Evolutionary conservation across 2,888 invertebrate genomes (phyloP), one percentile per base, ranked within the genome.

Genomic region (Euspilapteryx auroguttella): DNA sequence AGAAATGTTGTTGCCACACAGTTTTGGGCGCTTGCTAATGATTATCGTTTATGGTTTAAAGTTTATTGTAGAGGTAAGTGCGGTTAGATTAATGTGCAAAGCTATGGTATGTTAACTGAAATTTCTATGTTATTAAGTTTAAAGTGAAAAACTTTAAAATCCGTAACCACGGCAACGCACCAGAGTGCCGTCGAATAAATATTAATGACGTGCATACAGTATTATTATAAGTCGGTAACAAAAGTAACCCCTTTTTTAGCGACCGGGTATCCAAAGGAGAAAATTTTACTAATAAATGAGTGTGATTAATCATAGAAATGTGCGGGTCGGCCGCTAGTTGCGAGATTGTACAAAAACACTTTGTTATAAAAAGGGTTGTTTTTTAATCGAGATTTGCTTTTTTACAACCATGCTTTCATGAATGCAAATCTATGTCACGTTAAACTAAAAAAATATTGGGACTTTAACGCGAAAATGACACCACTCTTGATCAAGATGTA

Each of bases 251-350:
- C 63, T 63, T 63, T 56, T 63, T 52, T 51, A 23, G 48, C 47
- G 58, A 44, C 38, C 43, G 45, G 47, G 44, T 47, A 54, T 52
- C 46, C 51, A 47, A 17, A 45, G 41, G 45, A 45, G 47, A 51
- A 28, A 50, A 63, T 64, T 66, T 61, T 52, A 63, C 63, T 73
- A 71, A 73, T 73, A 73, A 69, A 71, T 73, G 68, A 55, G 53
- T 55, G 56, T 61, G 65, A 73, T 73, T 73, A 73, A 73, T 71
- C 73, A 69, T 55, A 52, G 42, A 54, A 52, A 57, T 62, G 57
- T 17, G 17, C 8, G 17, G 17, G 17, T 17, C 17, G 5, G 17
- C 17, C 5, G 5, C 12, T 14, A 12, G 17, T 8, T 6, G 5
- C 12, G n/a, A 12, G 9, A 31, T 22, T 15, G 15, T 14, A 23